These are phyloP conservation scores for Folsomia manolachei DNA, from an alignment of 2,888 invertebrate species.

Conservation along the genomic window DNA sequence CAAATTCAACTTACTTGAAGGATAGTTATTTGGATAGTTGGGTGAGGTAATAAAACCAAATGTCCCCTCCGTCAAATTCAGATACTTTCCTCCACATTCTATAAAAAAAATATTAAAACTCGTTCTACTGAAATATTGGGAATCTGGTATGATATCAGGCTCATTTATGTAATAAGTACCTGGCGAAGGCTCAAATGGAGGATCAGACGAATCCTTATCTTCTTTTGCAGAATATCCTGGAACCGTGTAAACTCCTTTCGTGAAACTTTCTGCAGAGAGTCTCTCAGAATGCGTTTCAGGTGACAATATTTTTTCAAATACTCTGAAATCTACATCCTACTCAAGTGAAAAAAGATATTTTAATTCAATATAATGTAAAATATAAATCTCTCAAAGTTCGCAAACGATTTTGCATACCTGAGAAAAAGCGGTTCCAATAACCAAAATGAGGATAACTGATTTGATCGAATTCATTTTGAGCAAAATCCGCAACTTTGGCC, in stretches of 20 bases:
- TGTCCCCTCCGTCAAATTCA: constrained; percentile 36
- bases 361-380: no score
- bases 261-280: constrained; percentile 27
- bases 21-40: constrained; percentile 43
- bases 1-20: no score
- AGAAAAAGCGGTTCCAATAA: not conserved
- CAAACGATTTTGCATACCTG: not conserved
- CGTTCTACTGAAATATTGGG: not conserved
- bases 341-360: not conserved
- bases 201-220: constrained; percentile 29
- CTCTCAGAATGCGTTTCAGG: constrained; percentile 4
- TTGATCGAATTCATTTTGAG: not conserved
- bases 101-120: constrained; percentile 3
- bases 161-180: no score
- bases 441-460: not conserved
- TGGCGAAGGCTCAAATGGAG: constrained; percentile 36
- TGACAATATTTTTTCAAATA: not conserved
- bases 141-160: not conserved
- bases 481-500: no score
- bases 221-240: constrained; percentile 34
- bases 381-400: no score
- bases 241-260: constrained; percentile 23
- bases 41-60: constrained; percentile 42
- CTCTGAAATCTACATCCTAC: not conserved
- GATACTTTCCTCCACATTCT: constrained; percentile 39